Evolutionary conservation across 53 echinoderm and acorn worm species (phyloP).

Genomic region (Paracentrotus lividus): DNA sequence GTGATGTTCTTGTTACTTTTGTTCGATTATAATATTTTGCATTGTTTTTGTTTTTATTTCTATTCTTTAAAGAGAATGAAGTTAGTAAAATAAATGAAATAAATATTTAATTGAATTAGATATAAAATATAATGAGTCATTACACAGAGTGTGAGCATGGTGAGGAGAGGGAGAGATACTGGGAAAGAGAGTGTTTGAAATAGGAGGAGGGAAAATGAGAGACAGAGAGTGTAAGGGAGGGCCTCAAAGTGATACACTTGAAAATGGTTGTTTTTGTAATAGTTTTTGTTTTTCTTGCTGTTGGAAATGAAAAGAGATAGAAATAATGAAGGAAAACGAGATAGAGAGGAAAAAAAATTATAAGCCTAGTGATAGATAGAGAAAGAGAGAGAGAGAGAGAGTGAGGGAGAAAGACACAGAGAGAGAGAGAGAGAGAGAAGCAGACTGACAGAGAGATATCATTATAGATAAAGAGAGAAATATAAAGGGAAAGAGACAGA

Average conservation of each 20-base stretch:
- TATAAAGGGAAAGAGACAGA: not conserved
- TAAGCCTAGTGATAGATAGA: not conserved
- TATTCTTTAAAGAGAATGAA: too few relatives aligned
- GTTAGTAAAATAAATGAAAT: too few relatives aligned
- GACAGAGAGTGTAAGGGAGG: too few relatives aligned
- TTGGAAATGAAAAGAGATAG: not conserved
- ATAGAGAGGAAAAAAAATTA: not conserved
- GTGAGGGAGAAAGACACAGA: not conserved
- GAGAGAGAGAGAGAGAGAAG: not conserved
- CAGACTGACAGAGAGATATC: not conserved
- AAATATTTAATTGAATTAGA: too few relatives aligned
- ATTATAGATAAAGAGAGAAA: not conserved
- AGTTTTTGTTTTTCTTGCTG: too few relatives aligned
- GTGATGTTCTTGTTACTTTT: too few relatives aligned
- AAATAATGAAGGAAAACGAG: not conserved
- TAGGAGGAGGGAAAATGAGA: not conserved
- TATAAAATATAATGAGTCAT: too few relatives aligned
- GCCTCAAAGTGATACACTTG: too few relatives aligned
- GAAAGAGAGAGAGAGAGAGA: not conserved
- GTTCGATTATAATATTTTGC: too few relatives aligned
- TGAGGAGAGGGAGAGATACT: not conserved
- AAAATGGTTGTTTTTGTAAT: too few relatives aligned
- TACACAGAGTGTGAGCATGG: too few relatives aligned
- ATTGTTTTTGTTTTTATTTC: too few relatives aligned
- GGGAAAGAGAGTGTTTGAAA: not conserved